These are phyloP conservation scores for Drosophila baimaii DNA, from an alignment of 1,140 invertebrate species.

Conservation along the genomic window DNA sequence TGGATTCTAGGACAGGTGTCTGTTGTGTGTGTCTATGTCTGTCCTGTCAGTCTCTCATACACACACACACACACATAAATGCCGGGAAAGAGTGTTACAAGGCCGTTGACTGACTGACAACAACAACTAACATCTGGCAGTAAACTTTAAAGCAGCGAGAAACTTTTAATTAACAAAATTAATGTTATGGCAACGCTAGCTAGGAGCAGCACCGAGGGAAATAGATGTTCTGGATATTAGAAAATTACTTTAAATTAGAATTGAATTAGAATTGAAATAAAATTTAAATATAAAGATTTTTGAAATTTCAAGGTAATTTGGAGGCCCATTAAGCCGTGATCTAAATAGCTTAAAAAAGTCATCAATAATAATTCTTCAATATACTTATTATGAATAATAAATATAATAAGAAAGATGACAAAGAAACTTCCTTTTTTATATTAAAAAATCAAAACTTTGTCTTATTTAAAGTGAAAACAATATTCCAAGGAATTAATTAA, in stretches of 20 bases:
- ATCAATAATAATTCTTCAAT: too few relatives aligned
- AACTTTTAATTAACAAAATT: conserved; percentile 83
- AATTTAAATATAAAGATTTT: not conserved
- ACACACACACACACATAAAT: not conserved
- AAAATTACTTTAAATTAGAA: too few relatives aligned
- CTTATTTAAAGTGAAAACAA: not conserved
- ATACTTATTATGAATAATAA: too few relatives aligned
- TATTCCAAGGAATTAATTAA: not conserved
- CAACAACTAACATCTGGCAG: conserved; percentile 46
- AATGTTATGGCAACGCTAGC: conserved; percentile 69
- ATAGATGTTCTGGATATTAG: not conserved
- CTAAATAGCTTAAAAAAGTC: too few relatives aligned
- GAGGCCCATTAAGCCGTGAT: too few relatives aligned
- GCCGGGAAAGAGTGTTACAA: conserved; percentile 42
- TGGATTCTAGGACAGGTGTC: conserved; percentile 51
- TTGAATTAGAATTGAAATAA: not conserved
- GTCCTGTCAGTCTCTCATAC: not conserved
- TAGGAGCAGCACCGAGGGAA: conserved; percentile 13
- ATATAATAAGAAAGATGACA: too few relatives aligned
- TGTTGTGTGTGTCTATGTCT: conserved; percentile 19
- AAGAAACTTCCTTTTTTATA: not conserved
- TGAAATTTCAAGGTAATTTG: too few relatives aligned
- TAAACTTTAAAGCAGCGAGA: conserved; percentile 73
- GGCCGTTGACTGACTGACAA: conserved; percentile 35
- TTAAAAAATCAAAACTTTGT: not conserved